phyloP scores from a whole-genome alignment of 2,797 vertebrate genomes.

The Enteromius mattozi region DNA sequence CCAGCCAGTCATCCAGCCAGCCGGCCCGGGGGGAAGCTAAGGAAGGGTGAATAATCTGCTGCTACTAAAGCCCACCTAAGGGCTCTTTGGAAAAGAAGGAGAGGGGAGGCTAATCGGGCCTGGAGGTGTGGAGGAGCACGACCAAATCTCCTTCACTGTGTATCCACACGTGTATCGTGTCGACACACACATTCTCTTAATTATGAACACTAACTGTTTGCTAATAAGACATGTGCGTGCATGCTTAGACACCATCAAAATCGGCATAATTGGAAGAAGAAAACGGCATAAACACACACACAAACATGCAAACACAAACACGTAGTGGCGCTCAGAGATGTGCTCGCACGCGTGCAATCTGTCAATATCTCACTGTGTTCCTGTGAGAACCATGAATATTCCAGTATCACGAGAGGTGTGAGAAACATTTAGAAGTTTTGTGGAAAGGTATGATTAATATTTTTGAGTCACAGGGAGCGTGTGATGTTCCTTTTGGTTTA shows the following conservation, averaged over 20 bases:
- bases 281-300: conserved; percentile 56
- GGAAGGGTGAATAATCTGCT: conserved; percentile 68
- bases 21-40: conserved; percentile 57
- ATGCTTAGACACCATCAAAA: conserved; percentile 62
- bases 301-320: conserved; percentile 6
- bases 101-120: conserved; percentile 57
- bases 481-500: neutral
- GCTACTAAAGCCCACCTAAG: conserved; percentile 72
- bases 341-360: neutral
- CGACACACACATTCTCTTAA: conserved; percentile 25
- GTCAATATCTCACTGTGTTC: conserved; percentile 35
- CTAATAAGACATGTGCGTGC: conserved; percentile 47
- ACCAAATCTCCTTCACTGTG: conserved; percentile 53
- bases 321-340: conserved; percentile 9
- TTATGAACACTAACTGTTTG: conserved; percentile 40
- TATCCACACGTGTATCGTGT: conserved; percentile 59
- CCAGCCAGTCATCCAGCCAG: conserved; percentile 54
- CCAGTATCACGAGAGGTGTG: conserved; percentile 12
- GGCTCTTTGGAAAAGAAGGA: conserved; percentile 63
- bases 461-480: neutral
- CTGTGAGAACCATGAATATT: conserved; percentile 51
- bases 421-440: conserved; percentile 32
- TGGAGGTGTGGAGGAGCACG: conserved; percentile 60
- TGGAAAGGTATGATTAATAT: conserved; percentile 45
- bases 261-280: neutral